Conservation (phyloP, 2,797 vertebrate species). For the Esox masquinongy region DNA sequence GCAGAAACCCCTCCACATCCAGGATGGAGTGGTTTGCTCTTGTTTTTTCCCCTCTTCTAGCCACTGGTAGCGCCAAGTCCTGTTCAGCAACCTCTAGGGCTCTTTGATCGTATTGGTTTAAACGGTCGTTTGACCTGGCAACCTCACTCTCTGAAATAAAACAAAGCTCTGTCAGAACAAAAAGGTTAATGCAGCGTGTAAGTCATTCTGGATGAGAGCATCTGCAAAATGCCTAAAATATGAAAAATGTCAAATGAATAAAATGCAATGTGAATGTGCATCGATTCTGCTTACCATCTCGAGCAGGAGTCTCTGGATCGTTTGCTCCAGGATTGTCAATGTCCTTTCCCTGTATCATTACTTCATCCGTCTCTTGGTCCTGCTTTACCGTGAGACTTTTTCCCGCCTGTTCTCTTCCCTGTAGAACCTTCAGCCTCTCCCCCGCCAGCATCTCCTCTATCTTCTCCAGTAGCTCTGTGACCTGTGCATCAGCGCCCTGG, state of each 20-base stretch:
- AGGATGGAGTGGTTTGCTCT: neutral
- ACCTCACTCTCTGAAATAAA: conserved; percentile 41
- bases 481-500: conserved; percentile 47
- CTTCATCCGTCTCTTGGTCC: neutral
- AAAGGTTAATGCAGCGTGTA: neutral
- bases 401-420: conserved; percentile 26
- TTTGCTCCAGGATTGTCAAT: neutral
- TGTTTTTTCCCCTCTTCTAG: neutral
- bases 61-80: conserved; percentile 16
- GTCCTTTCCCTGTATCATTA: neutral
- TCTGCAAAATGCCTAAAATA: neutral
- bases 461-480: conserved; percentile 54
- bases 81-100: neutral
- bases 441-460: conserved; percentile 59
- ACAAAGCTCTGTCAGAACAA: conserved; percentile 13
- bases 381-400: conserved; percentile 4
- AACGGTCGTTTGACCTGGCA: neutral
- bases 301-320: conserved; percentile 15
- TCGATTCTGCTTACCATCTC: conserved; percentile 45
- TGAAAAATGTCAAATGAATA: neutral
- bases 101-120: neutral
- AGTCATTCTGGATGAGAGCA: neutral
- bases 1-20: conserved; percentile 23
- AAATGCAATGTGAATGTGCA: neutral
- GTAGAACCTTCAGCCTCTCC: conserved; percentile 31